Conservation (phyloP, 1,140 invertebrate genomes). For the Drosophila persimilis region DNA sequence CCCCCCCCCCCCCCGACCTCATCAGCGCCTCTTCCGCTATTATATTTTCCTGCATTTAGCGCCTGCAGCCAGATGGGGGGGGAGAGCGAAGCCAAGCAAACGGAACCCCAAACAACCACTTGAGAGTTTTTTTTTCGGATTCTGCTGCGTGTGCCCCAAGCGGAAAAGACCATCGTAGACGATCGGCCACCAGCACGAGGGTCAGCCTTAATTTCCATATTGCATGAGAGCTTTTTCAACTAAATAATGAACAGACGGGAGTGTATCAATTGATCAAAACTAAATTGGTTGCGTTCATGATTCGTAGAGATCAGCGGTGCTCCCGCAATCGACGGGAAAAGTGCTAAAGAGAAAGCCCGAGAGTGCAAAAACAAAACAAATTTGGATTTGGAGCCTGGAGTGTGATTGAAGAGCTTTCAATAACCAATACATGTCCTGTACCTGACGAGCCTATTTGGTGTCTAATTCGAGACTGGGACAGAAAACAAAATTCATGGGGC, state of each 20-base stretch:
- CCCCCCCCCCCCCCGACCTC: not conserved
- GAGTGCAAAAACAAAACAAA: too few species aligned
- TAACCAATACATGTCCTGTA: too few species aligned
- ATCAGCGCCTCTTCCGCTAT: constrained; percentile 47
- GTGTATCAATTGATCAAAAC: constrained; percentile 26
- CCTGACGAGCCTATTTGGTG: too few species aligned
- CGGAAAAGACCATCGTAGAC: constrained; percentile 20
- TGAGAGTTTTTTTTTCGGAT: constrained; percentile 59
- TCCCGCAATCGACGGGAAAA: too few species aligned
- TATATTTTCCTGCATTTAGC: constrained; percentile 75
- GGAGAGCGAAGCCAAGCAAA: constrained; percentile 17
- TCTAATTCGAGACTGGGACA: too few species aligned
- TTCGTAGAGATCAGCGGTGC: not conserved
- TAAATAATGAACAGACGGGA: not conserved
- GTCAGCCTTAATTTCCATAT: constrained; percentile 43
- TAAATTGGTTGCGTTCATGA: constrained; percentile 27
- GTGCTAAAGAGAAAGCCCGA: too few species aligned
- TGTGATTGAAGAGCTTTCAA: too few species aligned
- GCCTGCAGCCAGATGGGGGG: constrained; percentile 51
- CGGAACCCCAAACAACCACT: constrained; percentile 44
- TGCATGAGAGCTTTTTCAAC: constrained; percentile 25
- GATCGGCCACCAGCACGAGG: not conserved
- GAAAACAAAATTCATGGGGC: too few species aligned
- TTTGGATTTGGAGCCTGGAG: too few species aligned
- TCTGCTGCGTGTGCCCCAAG: constrained; percentile 33